Evolutionary conservation across 2,113 vertebrate species (phyloP).

Genomic region (Solea senegalensis): DNA sequence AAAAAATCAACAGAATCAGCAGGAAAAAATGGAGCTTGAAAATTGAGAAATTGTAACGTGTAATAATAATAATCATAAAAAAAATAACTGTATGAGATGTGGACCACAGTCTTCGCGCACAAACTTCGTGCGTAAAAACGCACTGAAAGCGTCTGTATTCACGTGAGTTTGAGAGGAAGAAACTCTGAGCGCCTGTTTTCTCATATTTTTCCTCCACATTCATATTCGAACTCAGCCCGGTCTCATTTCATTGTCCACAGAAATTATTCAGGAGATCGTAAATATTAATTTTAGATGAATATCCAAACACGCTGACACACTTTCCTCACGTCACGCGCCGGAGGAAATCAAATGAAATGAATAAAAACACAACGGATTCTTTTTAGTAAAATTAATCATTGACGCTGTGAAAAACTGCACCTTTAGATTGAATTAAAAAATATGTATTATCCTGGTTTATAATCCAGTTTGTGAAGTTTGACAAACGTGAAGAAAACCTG

Average conservation of each 20-base stretch:
- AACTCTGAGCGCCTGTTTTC: conserved; percentile 27
- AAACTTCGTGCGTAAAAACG: conserved; percentile 10
- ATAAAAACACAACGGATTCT: neutral
- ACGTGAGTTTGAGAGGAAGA: neutral
- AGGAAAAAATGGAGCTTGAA: neutral
- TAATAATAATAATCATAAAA: neutral
- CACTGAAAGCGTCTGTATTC: neutral
- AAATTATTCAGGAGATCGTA: conserved; percentile 76
- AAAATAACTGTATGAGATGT: neutral
- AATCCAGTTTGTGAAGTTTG: no score
- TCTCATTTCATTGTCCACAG: conserved; percentile 67
- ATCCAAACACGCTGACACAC: conserved; percentile 49
- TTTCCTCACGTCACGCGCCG: conserved; percentile 2
- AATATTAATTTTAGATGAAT: conserved; percentile 78
- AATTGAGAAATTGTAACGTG: neutral
- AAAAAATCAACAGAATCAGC: neutral
- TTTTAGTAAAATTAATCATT: no score
- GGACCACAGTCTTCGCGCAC: no score
- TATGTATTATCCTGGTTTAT: no score
- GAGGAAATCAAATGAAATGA: neutral
- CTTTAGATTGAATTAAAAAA: no score
- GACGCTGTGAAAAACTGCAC: no score
- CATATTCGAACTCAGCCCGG: conserved; percentile 53
- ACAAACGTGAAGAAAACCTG: no score
- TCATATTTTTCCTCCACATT: conserved; percentile 49